Conservation (phyloP, 1,140 invertebrate genomes). For the Berghia stephanieae region DNA sequence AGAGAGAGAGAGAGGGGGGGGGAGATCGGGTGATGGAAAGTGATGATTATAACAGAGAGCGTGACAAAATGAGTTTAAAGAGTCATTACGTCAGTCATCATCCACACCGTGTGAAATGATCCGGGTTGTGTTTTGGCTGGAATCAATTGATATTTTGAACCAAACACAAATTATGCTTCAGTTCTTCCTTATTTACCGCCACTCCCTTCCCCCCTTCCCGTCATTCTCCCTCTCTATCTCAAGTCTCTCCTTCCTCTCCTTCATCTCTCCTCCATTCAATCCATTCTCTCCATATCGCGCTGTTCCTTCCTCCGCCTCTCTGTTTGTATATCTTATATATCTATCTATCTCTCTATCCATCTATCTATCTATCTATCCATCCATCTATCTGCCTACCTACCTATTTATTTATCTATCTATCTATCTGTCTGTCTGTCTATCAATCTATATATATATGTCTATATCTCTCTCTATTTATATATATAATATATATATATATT, state of each 20-base stretch:
- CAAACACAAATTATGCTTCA: too few species aligned
- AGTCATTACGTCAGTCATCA: too few species aligned
- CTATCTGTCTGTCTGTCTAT: too few species aligned
- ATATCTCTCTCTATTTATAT: not conserved
- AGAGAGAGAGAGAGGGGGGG: not conserved
- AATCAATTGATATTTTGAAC: too few species aligned
- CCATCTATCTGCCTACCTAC: not conserved
- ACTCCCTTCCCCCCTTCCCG: not conserved
- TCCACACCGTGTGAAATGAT: too few species aligned
- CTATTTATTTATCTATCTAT: not conserved
- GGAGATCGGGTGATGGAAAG: not conserved
- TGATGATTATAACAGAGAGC: not conserved
- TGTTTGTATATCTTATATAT: not conserved
- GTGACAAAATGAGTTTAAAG: too few species aligned
- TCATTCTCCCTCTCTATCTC: conserved; percentile 9
- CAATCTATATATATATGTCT: not conserved
- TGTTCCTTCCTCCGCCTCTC: not conserved
- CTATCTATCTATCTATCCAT: conserved; percentile 18
- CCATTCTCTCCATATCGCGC: not conserved
- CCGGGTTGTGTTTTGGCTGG: too few species aligned
- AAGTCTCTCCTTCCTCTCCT: too few species aligned
- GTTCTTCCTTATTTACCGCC: too few species aligned
- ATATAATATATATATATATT: not conserved
- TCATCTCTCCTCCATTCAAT: not conserved
- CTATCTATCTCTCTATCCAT: conserved; percentile 10